Conservation (phyloP, 2,888 invertebrate species). For the Chrysina gloriosa region DNA sequence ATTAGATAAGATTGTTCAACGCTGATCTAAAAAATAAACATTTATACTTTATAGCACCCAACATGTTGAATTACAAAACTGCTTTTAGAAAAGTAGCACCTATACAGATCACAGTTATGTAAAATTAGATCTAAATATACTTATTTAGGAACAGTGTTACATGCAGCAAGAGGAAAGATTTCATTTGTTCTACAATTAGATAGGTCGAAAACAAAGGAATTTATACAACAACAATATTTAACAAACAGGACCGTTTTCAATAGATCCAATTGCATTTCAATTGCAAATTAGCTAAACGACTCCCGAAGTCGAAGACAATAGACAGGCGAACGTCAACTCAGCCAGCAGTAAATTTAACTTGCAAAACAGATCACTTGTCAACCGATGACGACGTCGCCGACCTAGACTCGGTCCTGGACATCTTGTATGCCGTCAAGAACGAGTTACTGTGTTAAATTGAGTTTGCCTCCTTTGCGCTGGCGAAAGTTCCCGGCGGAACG, state of each 20-base stretch:
- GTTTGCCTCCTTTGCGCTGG: constrained; percentile 53
- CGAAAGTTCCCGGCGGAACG: constrained; percentile 51
- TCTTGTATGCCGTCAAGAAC: constrained; percentile 57
- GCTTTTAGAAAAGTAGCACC: too few relatives aligned
- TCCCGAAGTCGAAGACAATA: constrained; percentile 46
- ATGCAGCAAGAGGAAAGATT: too few relatives aligned
- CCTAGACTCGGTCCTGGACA: constrained; percentile 51
- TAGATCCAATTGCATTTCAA: constrained; percentile 49
- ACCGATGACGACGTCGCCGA: constrained; percentile 44
- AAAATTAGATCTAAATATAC: too few relatives aligned
- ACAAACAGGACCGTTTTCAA: constrained; percentile 48
- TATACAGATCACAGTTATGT: too few relatives aligned
- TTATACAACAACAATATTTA: constrained; percentile 46
- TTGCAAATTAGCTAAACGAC: constrained; percentile 49
- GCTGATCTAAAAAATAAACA: too few relatives aligned
- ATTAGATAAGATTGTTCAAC: too few relatives aligned
- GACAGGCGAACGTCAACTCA: constrained; percentile 46
- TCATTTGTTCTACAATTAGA: background rate
- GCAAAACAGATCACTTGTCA: constrained; percentile 61
- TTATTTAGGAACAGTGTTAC: too few relatives aligned
- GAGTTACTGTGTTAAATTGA: constrained; percentile 60
- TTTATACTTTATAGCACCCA: too few relatives aligned
- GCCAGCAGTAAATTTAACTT: constrained; percentile 56
- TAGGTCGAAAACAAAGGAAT: background rate
- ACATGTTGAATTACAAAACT: too few relatives aligned